Conservation (phyloP, 2,888 invertebrate genomes). For the Auanema freiburgensis region DNA sequence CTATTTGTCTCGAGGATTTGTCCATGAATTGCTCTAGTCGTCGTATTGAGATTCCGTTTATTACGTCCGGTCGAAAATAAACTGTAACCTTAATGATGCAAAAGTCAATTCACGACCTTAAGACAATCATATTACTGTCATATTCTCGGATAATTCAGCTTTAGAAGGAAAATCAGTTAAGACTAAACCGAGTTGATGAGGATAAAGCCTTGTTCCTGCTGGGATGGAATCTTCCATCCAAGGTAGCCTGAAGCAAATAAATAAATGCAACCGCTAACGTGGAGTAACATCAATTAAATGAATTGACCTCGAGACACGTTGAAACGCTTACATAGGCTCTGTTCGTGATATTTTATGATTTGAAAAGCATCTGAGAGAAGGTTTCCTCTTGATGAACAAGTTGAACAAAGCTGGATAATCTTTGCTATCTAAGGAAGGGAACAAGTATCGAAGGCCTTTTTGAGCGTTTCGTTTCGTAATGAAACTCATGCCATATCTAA, state of each 20-base stretch:
- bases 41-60: not conserved
- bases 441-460: slow-evolving; percentile 19
- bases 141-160: no score
- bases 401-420: slow-evolving; percentile 14
- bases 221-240: slow-evolving; percentile 10
- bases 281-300: not conserved
- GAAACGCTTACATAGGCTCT: not conserved
- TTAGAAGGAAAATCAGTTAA: slow-evolving; percentile 14
- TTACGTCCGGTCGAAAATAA: slow-evolving; percentile 9
- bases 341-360: not conserved
- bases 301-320: not conserved
- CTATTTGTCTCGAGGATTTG: slow-evolving; percentile 12
- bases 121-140: not conserved
- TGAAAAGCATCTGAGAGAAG: not conserved
- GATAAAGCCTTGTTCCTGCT: slow-evolving; percentile 14
- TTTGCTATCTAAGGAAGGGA: slow-evolving; percentile 13
- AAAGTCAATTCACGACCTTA: not conserved
- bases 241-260: not conserved
- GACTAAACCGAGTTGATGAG: slow-evolving; percentile 14
- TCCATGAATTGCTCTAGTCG: slow-evolving; percentile 17
- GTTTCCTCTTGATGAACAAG: not conserved
- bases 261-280: not conserved
- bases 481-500: slow-evolving; percentile 12
- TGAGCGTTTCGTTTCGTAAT: slow-evolving; percentile 1
- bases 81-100: slow-evolving; percentile 11